A percentile compares a stretch with the other conserved stretches of the same genome.
Evolutionary conservation across 2,797 vertebrate species (phyloP).

Genomic region (Thalassophryne amazonica): DNA sequence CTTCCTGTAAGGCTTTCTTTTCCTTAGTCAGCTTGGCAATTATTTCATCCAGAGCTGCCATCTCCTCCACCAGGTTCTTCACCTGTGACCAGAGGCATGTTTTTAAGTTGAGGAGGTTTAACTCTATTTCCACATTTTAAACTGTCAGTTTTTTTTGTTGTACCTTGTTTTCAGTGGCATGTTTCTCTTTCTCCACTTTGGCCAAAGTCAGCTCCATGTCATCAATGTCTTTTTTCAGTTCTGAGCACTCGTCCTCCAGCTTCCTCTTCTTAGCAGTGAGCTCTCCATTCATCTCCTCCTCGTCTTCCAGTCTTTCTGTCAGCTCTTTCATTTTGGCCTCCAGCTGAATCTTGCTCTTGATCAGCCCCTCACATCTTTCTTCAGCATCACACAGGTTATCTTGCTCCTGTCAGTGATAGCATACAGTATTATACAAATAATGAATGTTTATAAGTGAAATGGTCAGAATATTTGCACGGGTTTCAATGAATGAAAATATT

Average conservation of each 20-base stretch:
- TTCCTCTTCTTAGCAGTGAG: slow-evolving; percentile 82
- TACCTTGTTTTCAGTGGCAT: slow-evolving; percentile 88
- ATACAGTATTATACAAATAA: neutral
- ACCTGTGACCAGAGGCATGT: slow-evolving; percentile 64
- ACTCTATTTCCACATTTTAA: too few relatives aligned
- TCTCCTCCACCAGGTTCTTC: slow-evolving; percentile 87
- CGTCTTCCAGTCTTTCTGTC: slow-evolving; percentile 80
- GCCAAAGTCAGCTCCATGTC: slow-evolving; percentile 84
- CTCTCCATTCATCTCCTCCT: slow-evolving; percentile 82
- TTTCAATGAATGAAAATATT: too few relatives aligned
- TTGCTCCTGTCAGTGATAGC: slow-evolving; percentile 71
- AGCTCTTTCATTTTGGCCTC: slow-evolving; percentile 84
- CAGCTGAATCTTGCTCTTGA: slow-evolving; percentile 84
- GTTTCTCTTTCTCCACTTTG: slow-evolving; percentile 89
- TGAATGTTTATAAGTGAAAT: too few relatives aligned
- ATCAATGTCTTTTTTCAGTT: slow-evolving; percentile 86
- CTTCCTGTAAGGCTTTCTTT: slow-evolving; percentile 88
- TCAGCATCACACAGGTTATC: slow-evolving; percentile 84
- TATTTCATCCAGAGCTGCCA: slow-evolving; percentile 84
- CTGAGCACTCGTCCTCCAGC: slow-evolving; percentile 84
- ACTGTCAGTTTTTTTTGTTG: neutral
- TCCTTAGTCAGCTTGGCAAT: slow-evolving; percentile 87
- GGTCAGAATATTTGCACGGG: too few relatives aligned
- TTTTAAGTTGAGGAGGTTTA: too few relatives aligned
- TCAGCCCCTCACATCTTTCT: slow-evolving; percentile 84